A percentile compares a stretch with the other conserved stretches of the same genome.
phyloP scores from a whole-genome alignment of 2,797 vertebrate species.

The Chaetophractus vellerosus region DNA sequence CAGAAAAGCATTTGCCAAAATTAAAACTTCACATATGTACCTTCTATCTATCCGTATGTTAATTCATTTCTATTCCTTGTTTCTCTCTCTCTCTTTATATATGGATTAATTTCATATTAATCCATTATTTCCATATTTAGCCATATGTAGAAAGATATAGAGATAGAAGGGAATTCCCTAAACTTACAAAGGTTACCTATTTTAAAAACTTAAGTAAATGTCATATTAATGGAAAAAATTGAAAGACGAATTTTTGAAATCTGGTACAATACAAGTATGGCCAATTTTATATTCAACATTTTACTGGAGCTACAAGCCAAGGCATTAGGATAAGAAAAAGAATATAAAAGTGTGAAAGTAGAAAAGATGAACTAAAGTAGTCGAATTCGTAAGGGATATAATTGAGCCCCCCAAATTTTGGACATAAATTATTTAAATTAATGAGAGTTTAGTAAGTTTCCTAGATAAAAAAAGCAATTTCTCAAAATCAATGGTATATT shows the following conservation, averaged over 20 bases:
- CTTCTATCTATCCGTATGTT: too few relatives aligned
- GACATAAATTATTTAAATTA: background rate
- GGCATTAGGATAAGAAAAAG: background rate
- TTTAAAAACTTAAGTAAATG: background rate
- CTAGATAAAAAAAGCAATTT: background rate
- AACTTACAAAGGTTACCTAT: background rate
- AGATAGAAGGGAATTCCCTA: background rate
- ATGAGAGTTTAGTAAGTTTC: background rate
- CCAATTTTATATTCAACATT: background rate
- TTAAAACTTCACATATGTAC: background rate
- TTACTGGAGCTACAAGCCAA: background rate
- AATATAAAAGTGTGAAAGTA: background rate
- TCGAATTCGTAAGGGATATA: background rate
- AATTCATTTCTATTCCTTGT: too few relatives aligned
- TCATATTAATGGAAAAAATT: background rate
- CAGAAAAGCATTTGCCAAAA: background rate
- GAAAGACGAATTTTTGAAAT: background rate
- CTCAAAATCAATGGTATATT: background rate
- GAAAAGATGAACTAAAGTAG: background rate
- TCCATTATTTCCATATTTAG: background rate
- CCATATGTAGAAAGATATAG: background rate
- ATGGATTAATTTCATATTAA: background rate
- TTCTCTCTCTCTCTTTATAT: background rate
- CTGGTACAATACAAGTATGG: background rate
- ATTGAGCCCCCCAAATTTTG: background rate